phyloP scores from a whole-genome alignment of 2,113 vertebrate genomes.

The Ariopsis seemanni region DNA sequence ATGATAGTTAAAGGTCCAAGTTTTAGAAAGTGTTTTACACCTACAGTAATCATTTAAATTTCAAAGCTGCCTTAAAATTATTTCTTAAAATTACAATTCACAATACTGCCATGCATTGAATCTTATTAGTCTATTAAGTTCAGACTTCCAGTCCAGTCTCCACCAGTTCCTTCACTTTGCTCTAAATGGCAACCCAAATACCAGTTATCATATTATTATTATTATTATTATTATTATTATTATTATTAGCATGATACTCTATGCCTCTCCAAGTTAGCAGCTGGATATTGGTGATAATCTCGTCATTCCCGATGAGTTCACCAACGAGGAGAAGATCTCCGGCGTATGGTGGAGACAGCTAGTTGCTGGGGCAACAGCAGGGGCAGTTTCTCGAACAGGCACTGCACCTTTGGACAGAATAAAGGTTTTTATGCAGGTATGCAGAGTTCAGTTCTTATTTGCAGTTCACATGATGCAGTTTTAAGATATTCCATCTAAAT shows the following conservation, averaged over 20 bases:
- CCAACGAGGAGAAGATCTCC: slow-evolving; percentile 86
- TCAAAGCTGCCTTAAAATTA: neutral
- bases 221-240: neutral
- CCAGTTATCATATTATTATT: slow-evolving; percentile 39
- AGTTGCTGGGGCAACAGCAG: slow-evolving; percentile 81
- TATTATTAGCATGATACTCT: slow-evolving; percentile 25
- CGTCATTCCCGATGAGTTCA: slow-evolving; percentile 91
- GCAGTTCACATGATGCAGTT: neutral
- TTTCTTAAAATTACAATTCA: neutral
- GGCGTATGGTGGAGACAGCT: slow-evolving; percentile 94
- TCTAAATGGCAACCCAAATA: neutral
- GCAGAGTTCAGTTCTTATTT: neutral
- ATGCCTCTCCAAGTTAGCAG: slow-evolving; percentile 70
- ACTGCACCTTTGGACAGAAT: slow-evolving; percentile 90
- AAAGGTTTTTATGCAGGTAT: slow-evolving; percentile 96
- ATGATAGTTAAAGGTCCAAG: neutral
- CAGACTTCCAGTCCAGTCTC: neutral
- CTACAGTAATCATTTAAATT: neutral
- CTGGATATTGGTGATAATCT: slow-evolving; percentile 92
- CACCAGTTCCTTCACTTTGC: neutral
- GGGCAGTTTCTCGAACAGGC: slow-evolving; percentile 88
- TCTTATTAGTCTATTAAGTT: neutral
- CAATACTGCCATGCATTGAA: neutral
- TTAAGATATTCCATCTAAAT: neutral
- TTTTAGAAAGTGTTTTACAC: neutral